Evolutionary conservation across 2,113 vertebrate species (phyloP).

Genomic region (Sus scrofa): DNA sequence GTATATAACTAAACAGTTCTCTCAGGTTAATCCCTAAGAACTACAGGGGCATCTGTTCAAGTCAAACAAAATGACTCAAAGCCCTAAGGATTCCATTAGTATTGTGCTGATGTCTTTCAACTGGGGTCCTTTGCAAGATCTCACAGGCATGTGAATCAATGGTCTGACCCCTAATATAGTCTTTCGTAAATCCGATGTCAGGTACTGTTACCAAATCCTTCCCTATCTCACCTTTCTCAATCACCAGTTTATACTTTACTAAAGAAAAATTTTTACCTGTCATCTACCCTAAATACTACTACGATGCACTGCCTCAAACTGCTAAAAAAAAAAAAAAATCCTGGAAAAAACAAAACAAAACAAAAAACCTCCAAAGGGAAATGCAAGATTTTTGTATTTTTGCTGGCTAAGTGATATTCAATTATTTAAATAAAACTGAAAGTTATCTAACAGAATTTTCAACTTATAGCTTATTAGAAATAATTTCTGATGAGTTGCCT

Average conservation of each 20-base stretch:
- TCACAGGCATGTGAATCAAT: neutral
- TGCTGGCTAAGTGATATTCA: neutral
- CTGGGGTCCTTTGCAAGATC: neutral
- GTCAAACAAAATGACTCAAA: neutral
- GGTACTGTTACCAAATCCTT: neutral
- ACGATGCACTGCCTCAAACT: neutral
- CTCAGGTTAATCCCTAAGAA: neutral
- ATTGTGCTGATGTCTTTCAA: neutral
- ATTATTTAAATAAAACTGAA: conserved; percentile 32
- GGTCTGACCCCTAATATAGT: neutral
- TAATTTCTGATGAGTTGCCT: conserved; percentile 11
- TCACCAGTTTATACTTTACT: neutral
- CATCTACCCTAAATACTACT: neutral
- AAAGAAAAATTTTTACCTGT: neutral
- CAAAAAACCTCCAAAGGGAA: neutral
- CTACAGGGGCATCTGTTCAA: neutral
- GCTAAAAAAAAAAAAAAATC: neutral
- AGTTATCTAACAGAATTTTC: neutral
- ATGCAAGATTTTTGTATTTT: conserved; percentile 7
- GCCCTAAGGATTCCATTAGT: too few species aligned
- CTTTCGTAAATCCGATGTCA: too few species aligned
- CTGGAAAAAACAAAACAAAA: neutral
- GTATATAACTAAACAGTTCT: neutral
- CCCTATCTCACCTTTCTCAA: neutral
- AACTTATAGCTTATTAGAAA: neutral